Evolutionary conservation across 2,113 vertebrate genomes (phyloP).

Genomic region (Clarias batrachus): DNA sequence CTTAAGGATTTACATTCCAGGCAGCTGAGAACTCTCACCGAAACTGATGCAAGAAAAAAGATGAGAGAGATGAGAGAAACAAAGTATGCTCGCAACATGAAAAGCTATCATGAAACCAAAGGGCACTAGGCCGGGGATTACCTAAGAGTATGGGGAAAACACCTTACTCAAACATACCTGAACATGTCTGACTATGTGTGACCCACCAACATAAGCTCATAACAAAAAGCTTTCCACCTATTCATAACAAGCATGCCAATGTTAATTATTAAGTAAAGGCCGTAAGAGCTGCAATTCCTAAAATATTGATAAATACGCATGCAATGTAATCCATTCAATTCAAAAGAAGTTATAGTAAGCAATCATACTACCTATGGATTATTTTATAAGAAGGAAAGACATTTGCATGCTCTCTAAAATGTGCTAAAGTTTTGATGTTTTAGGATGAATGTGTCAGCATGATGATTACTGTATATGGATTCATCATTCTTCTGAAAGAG

Average conservation of each 20-base stretch:
- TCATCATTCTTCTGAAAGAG: background rate
- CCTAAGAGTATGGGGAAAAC: slow-evolving; percentile 37
- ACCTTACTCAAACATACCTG: slow-evolving; percentile 45
- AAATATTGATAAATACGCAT: background rate
- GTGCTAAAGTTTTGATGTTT: background rate
- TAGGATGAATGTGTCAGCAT: background rate
- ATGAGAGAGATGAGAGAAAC: slow-evolving; percentile 29
- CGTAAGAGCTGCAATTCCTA: background rate
- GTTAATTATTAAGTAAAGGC: background rate
- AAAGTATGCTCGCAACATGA: slow-evolving; percentile 6
- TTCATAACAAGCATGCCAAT: background rate
- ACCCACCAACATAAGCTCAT: slow-evolving; percentile 1
- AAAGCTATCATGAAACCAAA: slow-evolving; percentile 34
- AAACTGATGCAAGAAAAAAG: slow-evolving; percentile 36
- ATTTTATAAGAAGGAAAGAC: background rate
- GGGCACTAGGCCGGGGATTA: slow-evolving; percentile 24
- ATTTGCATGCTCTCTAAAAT: background rate
- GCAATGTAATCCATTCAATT: background rate
- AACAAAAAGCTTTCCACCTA: background rate
- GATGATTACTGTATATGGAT: background rate
- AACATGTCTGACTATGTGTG: background rate
- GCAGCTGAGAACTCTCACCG: slow-evolving; percentile 41
- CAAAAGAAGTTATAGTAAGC: background rate
- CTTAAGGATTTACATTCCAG: slow-evolving; percentile 45
- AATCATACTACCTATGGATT: background rate